Base-by-base conservation (phyloP, 2,888 invertebrate species). In the Bhutanitis thaidina region DNA sequence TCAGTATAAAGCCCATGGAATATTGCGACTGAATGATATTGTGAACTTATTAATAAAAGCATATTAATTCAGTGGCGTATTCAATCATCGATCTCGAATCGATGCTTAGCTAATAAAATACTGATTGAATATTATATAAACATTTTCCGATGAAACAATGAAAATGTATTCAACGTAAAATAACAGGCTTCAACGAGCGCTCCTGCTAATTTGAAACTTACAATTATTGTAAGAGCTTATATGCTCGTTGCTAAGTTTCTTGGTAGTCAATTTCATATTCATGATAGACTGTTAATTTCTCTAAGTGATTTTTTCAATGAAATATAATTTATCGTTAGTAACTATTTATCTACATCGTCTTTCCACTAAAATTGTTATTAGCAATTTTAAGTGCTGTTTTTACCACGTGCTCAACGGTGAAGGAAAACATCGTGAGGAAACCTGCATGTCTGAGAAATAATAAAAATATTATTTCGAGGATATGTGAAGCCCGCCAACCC, bases 61-160 rank as follows among this genome's bases (percentile, higher is more conserved):
- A 12, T 34, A 25, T 44, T 45, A 38, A 37, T 43, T 52, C 40
- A 44, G 43, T 52, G 34, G 1, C 30, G 0, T 1, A 30, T 30
- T 30, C 30, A 30, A 30, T 30, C 30, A 43, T 43, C 46, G 49
- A 52, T 46, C 29, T 34, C 5, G 39, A 52, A 35, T 38, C 32
- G 46, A 34, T 43, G 49, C 48, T 27, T 16, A 52, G 43, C 35
- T 52, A 55, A 52, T 55, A 52, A 55, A 49, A 49, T 46, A 38
- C 36, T 49, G 43, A 55, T 49, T 52, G 55, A 43, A 49, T 47
- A 35, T 47, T 55, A 46, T 36, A 47, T 43, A 40, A 43, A 46
- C 43, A 35, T 39, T 49, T 39, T 39, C 32, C 43, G 37, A 14
- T 29, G 41, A 41, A 35, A 32, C 47, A 45, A 40, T 39, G 20